Base-by-base conservation (phyloP, 2,113 vertebrate genomes). In the Anguilla rostrata region DNA sequence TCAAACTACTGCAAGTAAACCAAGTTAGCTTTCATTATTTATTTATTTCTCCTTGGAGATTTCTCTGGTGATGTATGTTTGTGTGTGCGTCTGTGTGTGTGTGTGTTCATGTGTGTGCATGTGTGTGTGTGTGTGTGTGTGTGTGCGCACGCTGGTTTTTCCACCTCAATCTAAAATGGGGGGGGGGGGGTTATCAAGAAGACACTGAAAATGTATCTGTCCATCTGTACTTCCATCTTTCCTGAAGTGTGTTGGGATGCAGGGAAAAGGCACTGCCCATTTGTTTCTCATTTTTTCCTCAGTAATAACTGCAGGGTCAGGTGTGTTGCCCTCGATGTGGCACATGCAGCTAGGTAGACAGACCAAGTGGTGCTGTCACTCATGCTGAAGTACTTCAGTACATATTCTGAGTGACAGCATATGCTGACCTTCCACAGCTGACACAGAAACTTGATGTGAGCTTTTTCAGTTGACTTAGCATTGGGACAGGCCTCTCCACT, bases 1-100 rank as follows among this genome's bases (percentile, higher is more conserved):
- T 80, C 78, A 80, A 80, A 80, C 78, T 39, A 80, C 71, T 75
- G 22, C 71, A 75, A 75, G 71, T 75, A 75, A 26, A 75, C 71
- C 71, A 26, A 75, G 6, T 34, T 75, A 75, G 34, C 34, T 34
- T 75, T 75, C n/a, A 75, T 75, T 75, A 75, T 75, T 75, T 75
- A 75, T 75, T 75, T 75, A 75, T 75, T 75, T 75, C 71, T 34
- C 71, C 71, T 11, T 12, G 71, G 71, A 75, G 29, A 75, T 75
- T n/a, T 75, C 11, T 75, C 26, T n/a, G 34, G 49, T 53, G 49
- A 53, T 53, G 43, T 46, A 53, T 14, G 49, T 53, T 14, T 14
- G 49, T 53, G 49, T 53, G 11, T 53, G 49, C 9, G 4, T 6
- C 43, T 46, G 43, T 46, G 43, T 46, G 43, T 46, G 43, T 46